Conservation (phyloP, 2,113 vertebrate genomes). For the Nycticebus coucang region DNA sequence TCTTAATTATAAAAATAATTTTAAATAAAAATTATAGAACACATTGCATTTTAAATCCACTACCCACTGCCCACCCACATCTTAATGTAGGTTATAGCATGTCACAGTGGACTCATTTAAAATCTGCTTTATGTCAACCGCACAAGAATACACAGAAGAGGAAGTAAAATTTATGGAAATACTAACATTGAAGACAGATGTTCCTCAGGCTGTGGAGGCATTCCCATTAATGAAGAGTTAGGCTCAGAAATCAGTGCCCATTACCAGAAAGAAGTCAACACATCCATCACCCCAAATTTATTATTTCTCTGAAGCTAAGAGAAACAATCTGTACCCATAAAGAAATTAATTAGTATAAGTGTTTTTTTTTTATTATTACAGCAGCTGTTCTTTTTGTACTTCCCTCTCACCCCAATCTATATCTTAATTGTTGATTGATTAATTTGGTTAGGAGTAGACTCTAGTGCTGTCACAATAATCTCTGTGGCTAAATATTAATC, state of each 20-base stretch:
- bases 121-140: neutral
- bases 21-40: constrained; percentile 11
- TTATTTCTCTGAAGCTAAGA: neutral
- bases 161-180: neutral
- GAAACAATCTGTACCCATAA: neutral
- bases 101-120: neutral
- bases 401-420: rapidly evolving
- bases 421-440: neutral
- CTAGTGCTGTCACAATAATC: neutral
- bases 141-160: neutral
- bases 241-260: neutral
- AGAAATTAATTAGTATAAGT: neutral
- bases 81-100: neutral
- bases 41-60: neutral
- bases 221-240: neutral
- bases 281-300: neutral
- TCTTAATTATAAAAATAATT: constrained; percentile 73
- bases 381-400: neutral
- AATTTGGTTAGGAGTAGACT: neutral
- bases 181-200: neutral
- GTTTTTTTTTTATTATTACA: neutral
- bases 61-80: neutral
- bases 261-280: neutral
- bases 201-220: neutral
- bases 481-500: neutral